Evolutionary conservation across 2,113 vertebrate genomes (phyloP).

Genomic region (Bettongia penicillata): DNA sequence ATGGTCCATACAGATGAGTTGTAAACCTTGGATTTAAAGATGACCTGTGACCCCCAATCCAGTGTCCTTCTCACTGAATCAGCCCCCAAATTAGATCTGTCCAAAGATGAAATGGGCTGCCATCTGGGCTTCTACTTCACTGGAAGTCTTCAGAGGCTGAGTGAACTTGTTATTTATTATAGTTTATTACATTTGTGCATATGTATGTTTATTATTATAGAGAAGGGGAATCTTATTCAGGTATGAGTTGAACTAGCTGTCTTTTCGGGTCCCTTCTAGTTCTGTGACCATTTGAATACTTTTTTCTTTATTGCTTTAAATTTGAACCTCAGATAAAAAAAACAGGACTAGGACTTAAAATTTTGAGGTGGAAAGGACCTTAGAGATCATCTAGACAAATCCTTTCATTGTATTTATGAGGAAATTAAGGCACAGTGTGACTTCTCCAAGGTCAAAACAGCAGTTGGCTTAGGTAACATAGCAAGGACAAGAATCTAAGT

Average conservation of each 20-base stretch:
- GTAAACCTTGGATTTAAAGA: neutral
- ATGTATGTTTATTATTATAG: neutral
- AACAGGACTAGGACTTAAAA: neutral
- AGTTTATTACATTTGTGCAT: neutral
- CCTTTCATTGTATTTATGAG: neutral
- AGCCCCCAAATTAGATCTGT: neutral
- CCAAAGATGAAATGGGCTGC: neutral
- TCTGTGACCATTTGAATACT: neutral
- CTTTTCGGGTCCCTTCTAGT: neutral
- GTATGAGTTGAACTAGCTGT: neutral
- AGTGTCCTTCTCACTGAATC: neutral
- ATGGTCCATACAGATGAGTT: neutral
- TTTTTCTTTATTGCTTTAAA: neutral
- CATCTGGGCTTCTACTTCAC: neutral
- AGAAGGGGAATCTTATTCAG: neutral
- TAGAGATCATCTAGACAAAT: neutral
- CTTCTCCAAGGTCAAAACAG: neutral
- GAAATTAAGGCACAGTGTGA: slow-evolving; percentile 8
- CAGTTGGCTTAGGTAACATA: neutral
- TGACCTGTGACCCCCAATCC: neutral
- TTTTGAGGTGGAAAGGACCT: neutral
- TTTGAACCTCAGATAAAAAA: neutral
- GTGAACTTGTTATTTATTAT: neutral
- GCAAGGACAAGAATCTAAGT: neutral
- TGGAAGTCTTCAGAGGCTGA: neutral